Base-by-base conservation (phyloP, 2,888 invertebrate species). In the Drosophila demipolita region DNA sequence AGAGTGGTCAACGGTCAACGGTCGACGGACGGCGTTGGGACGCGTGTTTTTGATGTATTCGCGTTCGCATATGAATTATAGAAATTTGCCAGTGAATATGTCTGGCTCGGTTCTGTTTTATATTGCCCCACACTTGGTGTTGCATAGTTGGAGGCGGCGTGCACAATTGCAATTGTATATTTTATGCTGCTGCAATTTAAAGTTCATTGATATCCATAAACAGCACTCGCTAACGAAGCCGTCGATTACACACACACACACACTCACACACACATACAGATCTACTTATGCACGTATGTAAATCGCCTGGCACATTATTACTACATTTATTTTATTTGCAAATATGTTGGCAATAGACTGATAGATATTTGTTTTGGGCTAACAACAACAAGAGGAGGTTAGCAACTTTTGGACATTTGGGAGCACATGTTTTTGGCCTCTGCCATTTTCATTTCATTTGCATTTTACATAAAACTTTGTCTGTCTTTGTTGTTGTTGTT, bases 161-260 rank as follows among this genome's bases (percentile, higher is more conserved):
- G 71, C 76, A 77, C 76, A 87, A 80, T 82, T 75, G 67, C 75
- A 81, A 79, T 78, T 78, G 77, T 66, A 78, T 70, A 79, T 81
- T 83, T 81, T 57, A 85, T 88, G 73, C 62, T 57, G 50, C 69
- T 67, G 80, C 78, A 87, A 81, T 89, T 87, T 89, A 85, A 87
- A 87, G 87, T 87, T 89, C 87, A 87, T 87, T 89, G 85, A 87
- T 89, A 87, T 80, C 87, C 80, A 85, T 86, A 87, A 87, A 89
- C 87, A 75, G 84, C 89, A 84, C 73, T 70, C 70, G 53, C 79
- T 79, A 80, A 78, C 74, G 48, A 66, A 74, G 55, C 72, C 72
- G 62, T 52, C 71, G 42, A 52, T 32, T 20, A 42, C 67, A 65
- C 45, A 42, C 12, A 50, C 57, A 59, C 32, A 40, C n/a, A 32